Conservation (phyloP, 2,797 vertebrate genomes). For the Hydrophis major region DNA sequence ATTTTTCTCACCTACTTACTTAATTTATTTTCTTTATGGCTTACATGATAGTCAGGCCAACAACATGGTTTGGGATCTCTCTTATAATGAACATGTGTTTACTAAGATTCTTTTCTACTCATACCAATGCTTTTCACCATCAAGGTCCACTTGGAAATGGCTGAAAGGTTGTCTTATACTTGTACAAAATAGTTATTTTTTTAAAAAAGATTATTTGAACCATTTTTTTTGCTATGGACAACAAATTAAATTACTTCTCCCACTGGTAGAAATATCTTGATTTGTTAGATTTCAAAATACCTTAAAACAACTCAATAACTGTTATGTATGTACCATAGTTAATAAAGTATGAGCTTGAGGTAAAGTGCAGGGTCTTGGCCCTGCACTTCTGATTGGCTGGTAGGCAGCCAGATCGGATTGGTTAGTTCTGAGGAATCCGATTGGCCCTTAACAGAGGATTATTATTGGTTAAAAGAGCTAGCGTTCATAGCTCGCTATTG, state of each 20-base stretch:
- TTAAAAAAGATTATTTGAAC: neutral
- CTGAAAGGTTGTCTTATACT: neutral
- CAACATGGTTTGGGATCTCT: neutral
- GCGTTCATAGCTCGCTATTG: too few relatives aligned
- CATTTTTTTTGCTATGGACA: neutral
- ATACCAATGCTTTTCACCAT: neutral
- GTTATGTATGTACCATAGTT: too few relatives aligned
- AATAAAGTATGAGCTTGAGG: too few relatives aligned
- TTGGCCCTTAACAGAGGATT: too few relatives aligned
- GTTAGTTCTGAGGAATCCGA: too few relatives aligned
- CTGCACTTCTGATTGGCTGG: too few relatives aligned
- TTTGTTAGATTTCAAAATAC: too few relatives aligned
- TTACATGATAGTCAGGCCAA: neutral
- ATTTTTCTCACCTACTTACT: neutral
- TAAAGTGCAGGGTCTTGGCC: too few relatives aligned
- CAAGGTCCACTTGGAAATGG: neutral
- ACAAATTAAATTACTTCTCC: neutral
- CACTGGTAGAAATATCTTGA: too few relatives aligned
- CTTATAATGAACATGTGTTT: neutral
- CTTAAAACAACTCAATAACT: neutral
- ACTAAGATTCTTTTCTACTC: neutral
- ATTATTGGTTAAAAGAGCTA: too few relatives aligned
- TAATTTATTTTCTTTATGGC: neutral
- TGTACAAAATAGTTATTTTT: neutral
- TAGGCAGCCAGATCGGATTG: too few relatives aligned